Conservation (phyloP, 2,797 vertebrate species). For the Phrynocephalus forsythii region DNA sequence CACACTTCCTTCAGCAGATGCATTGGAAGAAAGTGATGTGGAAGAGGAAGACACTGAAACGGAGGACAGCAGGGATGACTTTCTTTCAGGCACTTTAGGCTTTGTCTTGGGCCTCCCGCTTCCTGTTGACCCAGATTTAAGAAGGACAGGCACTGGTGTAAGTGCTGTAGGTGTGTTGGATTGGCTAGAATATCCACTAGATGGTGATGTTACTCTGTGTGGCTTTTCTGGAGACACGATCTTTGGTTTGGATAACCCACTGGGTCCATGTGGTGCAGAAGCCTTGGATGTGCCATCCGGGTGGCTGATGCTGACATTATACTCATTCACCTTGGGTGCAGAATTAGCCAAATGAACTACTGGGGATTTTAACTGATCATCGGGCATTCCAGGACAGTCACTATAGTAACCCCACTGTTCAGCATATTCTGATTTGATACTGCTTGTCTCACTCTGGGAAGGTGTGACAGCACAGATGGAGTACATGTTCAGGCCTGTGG, state of each 20-base stretch:
- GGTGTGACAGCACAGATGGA: slow-evolving; percentile 91
- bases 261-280: slow-evolving; percentile 71
- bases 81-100: slow-evolving; percentile 95
- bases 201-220: slow-evolving; percentile 93
- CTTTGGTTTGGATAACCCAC: slow-evolving; percentile 80
- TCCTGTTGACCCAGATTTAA: slow-evolving; percentile 87
- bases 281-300: slow-evolving; percentile 74
- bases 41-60: slow-evolving; percentile 94
- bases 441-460: slow-evolving; percentile 94
- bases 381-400: slow-evolving; percentile 81
- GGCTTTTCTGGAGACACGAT: slow-evolving; percentile 89
- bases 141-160: slow-evolving; percentile 90
- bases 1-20: slow-evolving; percentile 86
- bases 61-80: slow-evolving; percentile 95
- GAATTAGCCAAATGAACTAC: slow-evolving; percentile 61
- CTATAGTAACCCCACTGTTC: slow-evolving; percentile 95
- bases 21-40: slow-evolving; percentile 95
- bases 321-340: slow-evolving; percentile 66
- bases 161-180: slow-evolving; percentile 96
- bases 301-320: slow-evolving; percentile 72
- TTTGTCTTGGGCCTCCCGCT: slow-evolving; percentile 85
- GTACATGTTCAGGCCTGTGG: slow-evolving; percentile 84
- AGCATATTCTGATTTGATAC: slow-evolving; percentile 91
- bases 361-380: slow-evolving; percentile 80
- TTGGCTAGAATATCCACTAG: slow-evolving; percentile 98